Evolutionary conservation across 1,140 invertebrate species (phyloP).

Genomic region (Prorops nasuta): DNA sequence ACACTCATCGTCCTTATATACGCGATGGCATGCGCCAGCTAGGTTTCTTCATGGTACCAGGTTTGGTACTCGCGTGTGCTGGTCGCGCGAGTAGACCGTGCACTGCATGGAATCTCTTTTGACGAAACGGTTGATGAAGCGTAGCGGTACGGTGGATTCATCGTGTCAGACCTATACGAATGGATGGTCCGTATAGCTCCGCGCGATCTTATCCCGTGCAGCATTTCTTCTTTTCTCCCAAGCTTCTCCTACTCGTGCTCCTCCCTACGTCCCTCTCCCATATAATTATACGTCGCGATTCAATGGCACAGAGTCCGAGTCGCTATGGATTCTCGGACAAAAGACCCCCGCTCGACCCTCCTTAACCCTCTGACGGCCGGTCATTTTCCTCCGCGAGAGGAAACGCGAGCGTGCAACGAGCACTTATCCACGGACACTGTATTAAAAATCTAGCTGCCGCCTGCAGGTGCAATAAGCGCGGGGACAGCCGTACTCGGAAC

Average conservation of each 20-base stretch:
- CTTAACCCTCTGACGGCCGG: slow-evolving; percentile 15
- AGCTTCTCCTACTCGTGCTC: no score
- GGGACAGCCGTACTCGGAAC: no score
- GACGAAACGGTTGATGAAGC: slow-evolving; percentile 36
- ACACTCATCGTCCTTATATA: no score
- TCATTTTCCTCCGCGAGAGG: neutral
- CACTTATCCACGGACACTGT: no score
- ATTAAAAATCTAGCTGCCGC: neutral
- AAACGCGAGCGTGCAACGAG: neutral
- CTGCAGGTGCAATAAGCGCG: neutral
- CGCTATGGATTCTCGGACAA: no score
- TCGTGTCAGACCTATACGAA: slow-evolving; percentile 20
- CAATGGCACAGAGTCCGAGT: slow-evolving; percentile 12
- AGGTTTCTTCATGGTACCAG: no score
- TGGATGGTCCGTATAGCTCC: slow-evolving; percentile 19
- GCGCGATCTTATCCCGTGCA: slow-evolving; percentile 18
- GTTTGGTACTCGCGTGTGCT: no score
- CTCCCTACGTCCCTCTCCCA: slow-evolving; percentile 13
- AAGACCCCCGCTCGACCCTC: slow-evolving; percentile 24
- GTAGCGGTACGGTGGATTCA: slow-evolving; percentile 16
- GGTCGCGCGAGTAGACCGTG: slow-evolving; percentile 4
- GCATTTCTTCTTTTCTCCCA: neutral
- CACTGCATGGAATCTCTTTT: slow-evolving; percentile 28
- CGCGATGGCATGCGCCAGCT: no score
- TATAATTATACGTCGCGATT: slow-evolving; percentile 30